A percentile compares a stretch with the other conserved stretches of the same genome.
phyloP scores from a whole-genome alignment of 1,140 invertebrate genomes.

The Drosophila sechellia region DNA sequence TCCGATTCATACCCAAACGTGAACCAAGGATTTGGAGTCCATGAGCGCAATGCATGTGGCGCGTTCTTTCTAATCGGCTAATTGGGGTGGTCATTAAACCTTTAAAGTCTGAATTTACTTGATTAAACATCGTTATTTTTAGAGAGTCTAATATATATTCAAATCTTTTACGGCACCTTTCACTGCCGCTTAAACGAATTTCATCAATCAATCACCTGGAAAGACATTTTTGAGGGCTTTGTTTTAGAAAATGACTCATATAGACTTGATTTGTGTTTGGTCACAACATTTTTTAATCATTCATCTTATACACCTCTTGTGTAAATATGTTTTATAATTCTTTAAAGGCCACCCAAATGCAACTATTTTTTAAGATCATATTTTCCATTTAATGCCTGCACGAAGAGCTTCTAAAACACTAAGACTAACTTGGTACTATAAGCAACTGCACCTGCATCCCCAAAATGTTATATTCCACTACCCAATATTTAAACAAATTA shows the following conservation, averaged over 20 bases:
- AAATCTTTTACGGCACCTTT: slow-evolving; percentile 20
- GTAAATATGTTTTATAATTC: not conserved
- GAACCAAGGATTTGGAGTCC: slow-evolving; percentile 23
- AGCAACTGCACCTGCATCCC: slow-evolving; percentile 11
- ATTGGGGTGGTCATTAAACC: slow-evolving; percentile 5
- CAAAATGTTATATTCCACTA: not conserved
- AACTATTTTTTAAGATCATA: slow-evolving; percentile 33
- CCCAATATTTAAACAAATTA: not conserved
- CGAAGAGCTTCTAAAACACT: slow-evolving; percentile 68
- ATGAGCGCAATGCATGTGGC: slow-evolving; percentile 43
- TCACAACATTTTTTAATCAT: not conserved
- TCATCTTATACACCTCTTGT: not conserved
- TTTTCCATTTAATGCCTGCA: slow-evolving; percentile 22
- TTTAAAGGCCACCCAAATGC: not conserved
- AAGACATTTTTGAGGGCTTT: slow-evolving; percentile 8
- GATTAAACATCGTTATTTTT: slow-evolving; percentile 15
- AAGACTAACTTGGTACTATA: slow-evolving; percentile 57
- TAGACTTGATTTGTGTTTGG: slow-evolving; percentile 1
- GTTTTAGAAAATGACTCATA: slow-evolving; percentile 18
- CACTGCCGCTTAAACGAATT: slow-evolving; percentile 13
- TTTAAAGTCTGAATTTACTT: not conserved
- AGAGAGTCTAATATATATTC: slow-evolving; percentile 9
- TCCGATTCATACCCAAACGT: not conserved
- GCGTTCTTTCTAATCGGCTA: slow-evolving; percentile 1
- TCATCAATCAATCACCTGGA: slow-evolving; percentile 1